Evolutionary conservation across 2,113 vertebrate genomes (phyloP), one percentile per base, ranked within the genome.

Genomic region (Fukomys damarensis): DNA sequence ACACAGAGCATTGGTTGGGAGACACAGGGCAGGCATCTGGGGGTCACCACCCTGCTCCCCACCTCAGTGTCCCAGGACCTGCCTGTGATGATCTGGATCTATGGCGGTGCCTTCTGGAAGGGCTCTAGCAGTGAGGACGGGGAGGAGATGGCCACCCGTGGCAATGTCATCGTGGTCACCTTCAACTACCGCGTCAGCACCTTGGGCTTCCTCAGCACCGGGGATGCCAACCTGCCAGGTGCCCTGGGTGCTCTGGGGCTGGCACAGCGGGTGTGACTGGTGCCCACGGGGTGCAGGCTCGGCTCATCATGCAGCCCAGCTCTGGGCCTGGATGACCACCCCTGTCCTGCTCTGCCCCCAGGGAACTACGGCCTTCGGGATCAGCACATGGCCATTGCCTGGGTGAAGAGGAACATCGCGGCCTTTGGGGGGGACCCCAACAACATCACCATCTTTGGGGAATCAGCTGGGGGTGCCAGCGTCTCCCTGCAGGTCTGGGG

Each of bases 311-410:
- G 72, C 35, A 56, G 49, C 26, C 83, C 46, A 0, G 61, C 12
- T 0, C 5, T 1, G 28, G 28, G 46, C 58, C 87, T 32, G 4
- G 28, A 38, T 12, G 54, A 63, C 88, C 72, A 2, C 26, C 24
- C 56, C 61, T 38, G 46, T 17, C 66, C 7, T 1, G 7, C 38
- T 14, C 87, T 0, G 16, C 56, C 26, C n/a, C 2, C 96, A 99
- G 99, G 99, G 76, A 99, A 99, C 98, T 99, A 99, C 0, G 99
- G 99, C 7, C 98, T 99, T 77, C 99, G 99, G 98, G 99, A 99
- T 94, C 99, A 99, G 98, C 99, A 99, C 7, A 99, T 99, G 89
- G 99, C 99, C 95, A 99, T 99, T 0, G 98, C 99, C 2, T 99
- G 99, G 99, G 99, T 99, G 86, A 98, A 99, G 99, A 99, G 99